phyloP scores from a whole-genome alignment of 2,888 invertebrate species.

The Sminthurides aquaticus region DNA sequence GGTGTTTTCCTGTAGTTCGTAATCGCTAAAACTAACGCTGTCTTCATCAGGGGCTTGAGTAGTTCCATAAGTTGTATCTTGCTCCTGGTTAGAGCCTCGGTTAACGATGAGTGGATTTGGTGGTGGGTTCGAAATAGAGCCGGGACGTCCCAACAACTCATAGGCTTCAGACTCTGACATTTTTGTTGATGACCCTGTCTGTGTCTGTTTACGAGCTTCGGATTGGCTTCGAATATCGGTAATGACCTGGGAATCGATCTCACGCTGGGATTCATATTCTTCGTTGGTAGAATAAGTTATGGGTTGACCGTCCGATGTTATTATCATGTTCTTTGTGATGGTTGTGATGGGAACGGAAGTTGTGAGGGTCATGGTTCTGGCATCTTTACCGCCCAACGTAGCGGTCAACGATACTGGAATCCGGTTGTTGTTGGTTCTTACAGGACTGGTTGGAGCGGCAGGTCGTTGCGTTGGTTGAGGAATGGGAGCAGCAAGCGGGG shows the following conservation, averaged over 20 bases:
- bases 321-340: conserved; percentile 15
- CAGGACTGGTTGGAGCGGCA: background rate
- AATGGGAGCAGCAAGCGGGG: background rate
- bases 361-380: conserved; percentile 5
- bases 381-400: background rate
- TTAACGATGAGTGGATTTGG: conserved; percentile 34
- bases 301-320: background rate
- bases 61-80: no score
- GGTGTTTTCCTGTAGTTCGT: background rate
- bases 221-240: conserved; percentile 17
- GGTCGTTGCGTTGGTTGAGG: conserved; percentile 4
- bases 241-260: conserved; percentile 15
- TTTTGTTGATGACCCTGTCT: conserved; percentile 27
- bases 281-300: background rate
- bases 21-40: background rate
- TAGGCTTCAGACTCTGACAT: conserved; percentile 40
- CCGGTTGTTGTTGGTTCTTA: background rate
- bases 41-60: background rate
- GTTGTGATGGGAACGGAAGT: conserved; percentile 19
- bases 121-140: background rate
- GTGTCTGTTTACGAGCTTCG: conserved; percentile 28
- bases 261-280: background rate
- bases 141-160: conserved; percentile 23
- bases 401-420: conserved; percentile 16
- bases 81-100: conserved; percentile 10